Evolutionary conservation across 1,140 invertebrate species (phyloP), one percentile per base, ranked within the genome.

Genomic region (Drosophila melanica): DNA sequence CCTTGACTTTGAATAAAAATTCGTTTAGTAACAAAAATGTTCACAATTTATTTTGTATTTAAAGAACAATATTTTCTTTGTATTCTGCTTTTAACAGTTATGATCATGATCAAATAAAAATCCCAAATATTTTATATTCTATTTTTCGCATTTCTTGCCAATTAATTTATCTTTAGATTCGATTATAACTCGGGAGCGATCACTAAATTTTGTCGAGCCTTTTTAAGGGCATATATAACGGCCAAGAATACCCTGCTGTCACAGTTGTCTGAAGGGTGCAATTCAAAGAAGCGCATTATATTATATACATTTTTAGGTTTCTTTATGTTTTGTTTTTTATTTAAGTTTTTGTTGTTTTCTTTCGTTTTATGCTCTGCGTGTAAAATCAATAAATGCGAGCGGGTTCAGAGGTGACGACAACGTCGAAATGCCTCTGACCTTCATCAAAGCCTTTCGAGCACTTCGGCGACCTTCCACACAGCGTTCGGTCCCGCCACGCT

Each of bases 371-470:
- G 12, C 44, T 44, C 75, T 62, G 80, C 79, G 82, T 76, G 82
- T 73, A 86, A 86, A 86, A 86, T 86, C 81, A 86, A 86, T 86
- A 87, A 86, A 87, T 89, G 75, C 75, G 82, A 86, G 79, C 79
- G 82, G 82, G 81, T 86, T 87, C 82, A 86, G 70, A 87, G 81
- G 82, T 87, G 82, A 86, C 70, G 81, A 86, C 78, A 86, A 79
- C 75, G 66, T 79, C 71, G 66, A 86, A 86, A 79, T 86, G 82
- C 79, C 50, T 84, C 57, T 85, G 80, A 85, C 80, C 80, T 84
- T 84, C 81, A 73, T 45, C 54, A 71, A 37, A 42, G 39, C 33
- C 41, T 65, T 58, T 44, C 6, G 33, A 69, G 67, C 72, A 69
- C 58, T 75, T 62, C 30, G 53, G 57, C 73, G 81, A 86, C 81